These are phyloP conservation scores for Eudasyphora cyanicolor DNA, from an alignment of 2,888 invertebrate species.

Conservation along the genomic window DNA sequence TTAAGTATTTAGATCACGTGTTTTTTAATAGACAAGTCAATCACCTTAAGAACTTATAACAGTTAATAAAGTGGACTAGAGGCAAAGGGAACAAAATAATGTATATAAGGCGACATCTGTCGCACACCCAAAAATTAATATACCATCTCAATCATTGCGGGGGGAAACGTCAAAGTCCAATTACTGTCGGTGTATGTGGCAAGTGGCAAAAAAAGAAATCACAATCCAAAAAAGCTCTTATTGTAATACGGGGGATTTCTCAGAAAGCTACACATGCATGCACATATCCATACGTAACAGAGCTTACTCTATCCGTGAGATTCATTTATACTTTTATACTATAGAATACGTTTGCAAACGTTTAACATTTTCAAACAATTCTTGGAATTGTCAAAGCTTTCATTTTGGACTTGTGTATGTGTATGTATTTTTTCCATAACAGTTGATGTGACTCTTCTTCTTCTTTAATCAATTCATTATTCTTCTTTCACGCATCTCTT, in stretches of 20 bases:
- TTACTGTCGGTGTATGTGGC: not conserved
- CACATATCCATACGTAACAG: not conserved
- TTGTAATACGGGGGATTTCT: not conserved
- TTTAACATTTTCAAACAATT: slow-evolving; percentile 41
- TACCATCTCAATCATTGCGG: too few relatives aligned
- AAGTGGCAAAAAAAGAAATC: not conserved
- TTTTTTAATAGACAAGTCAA: too few relatives aligned
- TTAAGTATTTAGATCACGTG: too few relatives aligned
- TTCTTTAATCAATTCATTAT: slow-evolving; percentile 17
- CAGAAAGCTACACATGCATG: not conserved
- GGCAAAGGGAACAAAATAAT: too few relatives aligned
- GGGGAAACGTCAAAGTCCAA: not conserved
- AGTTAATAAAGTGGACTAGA: too few relatives aligned
- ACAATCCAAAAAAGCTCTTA: not conserved
- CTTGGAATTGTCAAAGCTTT: slow-evolving; percentile 61
- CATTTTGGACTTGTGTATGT: slow-evolving; percentile 1
- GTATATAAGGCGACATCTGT: too few relatives aligned
- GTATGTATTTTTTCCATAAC: slow-evolving; percentile 14
- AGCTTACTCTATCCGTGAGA: not conserved
- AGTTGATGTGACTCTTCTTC: slow-evolving; percentile 31
- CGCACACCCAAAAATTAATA: too few relatives aligned
- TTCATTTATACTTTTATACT: not conserved
- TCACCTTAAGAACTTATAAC: too few relatives aligned
- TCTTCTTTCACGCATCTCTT: slow-evolving; percentile 31
- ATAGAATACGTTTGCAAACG: not conserved